These are phyloP conservation scores for Perca schrenkii DNA, from an alignment of 2,113 vertebrate species.

Conservation along the genomic window DNA sequence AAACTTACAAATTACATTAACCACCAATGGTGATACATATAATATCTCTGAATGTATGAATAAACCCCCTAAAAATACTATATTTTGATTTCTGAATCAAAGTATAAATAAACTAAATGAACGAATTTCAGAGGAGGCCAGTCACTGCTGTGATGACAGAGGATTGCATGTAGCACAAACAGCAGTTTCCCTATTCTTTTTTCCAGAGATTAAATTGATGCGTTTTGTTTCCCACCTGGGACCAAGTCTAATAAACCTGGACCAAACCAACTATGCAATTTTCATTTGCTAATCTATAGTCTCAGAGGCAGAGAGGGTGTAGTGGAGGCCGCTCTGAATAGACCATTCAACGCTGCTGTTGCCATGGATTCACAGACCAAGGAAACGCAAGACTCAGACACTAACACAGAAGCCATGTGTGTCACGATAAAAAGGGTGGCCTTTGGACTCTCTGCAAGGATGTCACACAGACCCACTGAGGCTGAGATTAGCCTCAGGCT, in stretches of 20 bases:
- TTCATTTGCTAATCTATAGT: conserved; percentile 50
- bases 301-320: conserved; percentile 33
- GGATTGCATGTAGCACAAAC: not conserved
- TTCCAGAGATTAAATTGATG: not conserved
- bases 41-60: not conserved
- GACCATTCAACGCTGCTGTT: conserved; percentile 76
- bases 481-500: conserved; percentile 33
- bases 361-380: conserved; percentile 71
- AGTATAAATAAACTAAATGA: not conserved
- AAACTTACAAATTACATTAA: not conserved
- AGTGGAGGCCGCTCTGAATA: conserved; percentile 50
- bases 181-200: not conserved
- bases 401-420: conserved; percentile 72
- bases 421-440: conserved; percentile 62
- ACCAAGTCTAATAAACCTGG: not conserved
- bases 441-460: conserved; percentile 57
- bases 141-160: not conserved
- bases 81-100: not conserved
- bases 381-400: conserved; percentile 58
- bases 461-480: conserved; percentile 32
- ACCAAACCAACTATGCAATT: conserved; percentile 15
- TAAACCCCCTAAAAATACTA: not conserved
- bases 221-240: not conserved
- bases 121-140: not conserved
- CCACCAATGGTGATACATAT: not conserved